Evolutionary conservation across 2,113 vertebrate species (phyloP).

Genomic region (Pelobates fuscus): DNA sequence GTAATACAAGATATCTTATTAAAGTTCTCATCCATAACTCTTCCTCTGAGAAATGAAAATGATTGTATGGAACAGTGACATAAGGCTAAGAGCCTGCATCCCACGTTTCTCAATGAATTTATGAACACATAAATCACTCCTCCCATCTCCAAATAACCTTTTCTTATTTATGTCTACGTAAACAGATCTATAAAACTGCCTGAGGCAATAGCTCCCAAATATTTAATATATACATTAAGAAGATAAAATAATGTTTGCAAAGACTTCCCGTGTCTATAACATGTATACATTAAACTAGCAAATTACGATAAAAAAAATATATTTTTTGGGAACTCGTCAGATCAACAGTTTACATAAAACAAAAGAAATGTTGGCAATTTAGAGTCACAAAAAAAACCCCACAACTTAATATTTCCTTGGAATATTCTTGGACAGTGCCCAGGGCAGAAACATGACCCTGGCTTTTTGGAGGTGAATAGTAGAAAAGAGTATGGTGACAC

Average conservation of each 20-base stretch:
- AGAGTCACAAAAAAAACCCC: too few relatives aligned
- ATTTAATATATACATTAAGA: constrained; percentile 23
- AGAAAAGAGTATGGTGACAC: constrained; percentile 47
- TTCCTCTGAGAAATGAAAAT: neutral
- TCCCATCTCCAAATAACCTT: constrained; percentile 10
- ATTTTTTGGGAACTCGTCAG: constrained; percentile 16
- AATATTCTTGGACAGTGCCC: constrained; percentile 39
- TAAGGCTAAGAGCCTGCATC: constrained; percentile 3
- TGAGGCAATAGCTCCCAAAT: constrained; percentile 23
- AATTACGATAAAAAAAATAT: constrained; percentile 19
- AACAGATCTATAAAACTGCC: constrained; percentile 36
- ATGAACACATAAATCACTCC: constrained; percentile 22
- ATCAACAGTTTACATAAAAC: constrained; percentile 38
- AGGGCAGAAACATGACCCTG: constrained; percentile 50
- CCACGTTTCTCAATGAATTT: constrained; percentile 30
- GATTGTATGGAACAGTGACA: neutral
- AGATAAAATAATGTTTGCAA: constrained; percentile 35
- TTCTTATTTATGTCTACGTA: constrained; percentile 35
- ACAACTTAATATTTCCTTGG: constrained; percentile 47
- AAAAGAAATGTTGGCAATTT: constrained; percentile 20
- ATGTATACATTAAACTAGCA: constrained; percentile 18
- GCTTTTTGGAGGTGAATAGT: constrained; percentile 53
- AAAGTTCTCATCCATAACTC: too few relatives aligned
- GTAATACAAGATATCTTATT: too few relatives aligned
- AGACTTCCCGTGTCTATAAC: constrained; percentile 17